Evolutionary conservation across 2,888 invertebrate genomes (phyloP), one percentile per base, ranked within the genome.

Genomic region (Gasteruption jaculator): DNA sequence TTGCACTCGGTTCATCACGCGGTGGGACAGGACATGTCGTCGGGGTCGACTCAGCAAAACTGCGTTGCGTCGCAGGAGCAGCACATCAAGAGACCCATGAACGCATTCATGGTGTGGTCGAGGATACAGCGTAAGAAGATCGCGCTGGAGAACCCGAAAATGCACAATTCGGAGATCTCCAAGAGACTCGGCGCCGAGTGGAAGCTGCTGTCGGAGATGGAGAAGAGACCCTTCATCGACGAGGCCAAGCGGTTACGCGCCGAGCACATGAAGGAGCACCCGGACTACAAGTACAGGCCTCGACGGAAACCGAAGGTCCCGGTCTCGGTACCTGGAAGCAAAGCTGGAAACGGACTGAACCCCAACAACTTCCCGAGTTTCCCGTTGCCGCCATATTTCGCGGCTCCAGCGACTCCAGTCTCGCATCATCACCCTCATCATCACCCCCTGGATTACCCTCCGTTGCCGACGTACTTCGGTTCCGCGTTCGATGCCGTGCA

Each of bases 61-160:
- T 5, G 20, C 0, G 11, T 16, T 0, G n/a, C 14, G 5, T 22
- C 44, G 2, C 54, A 52, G 20, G 86, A 86, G 57, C 83, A 82
- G 7, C 91, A 93, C 72, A 92, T 96, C 63, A 96, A 95, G 72
- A 77, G 95, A 14, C 95, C 95, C 2, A 95, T 96, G 95, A 95
- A 95, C 74, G 94, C 95, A 0, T 95, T 95, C 74, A 95, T 95
- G 93, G 94, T 91, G 20, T 94, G 94, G 94, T 92, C 93, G 4
- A 75, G 93, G 27, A 85, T 91, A 26, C 92, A 94, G 71, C 76
- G 94, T 11, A 80, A 91, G 39, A 91, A 92, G 72, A 94, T 95
- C 62, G 91, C 94, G 1, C 82, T 89, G 72, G 92, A 94, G 58
- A 93, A 94, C 68, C 94, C 94, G 56, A 94, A 87, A 71, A 88